phyloP scores from a whole-genome alignment of 2,797 vertebrate species.

The Sciaenops ocellatus region DNA sequence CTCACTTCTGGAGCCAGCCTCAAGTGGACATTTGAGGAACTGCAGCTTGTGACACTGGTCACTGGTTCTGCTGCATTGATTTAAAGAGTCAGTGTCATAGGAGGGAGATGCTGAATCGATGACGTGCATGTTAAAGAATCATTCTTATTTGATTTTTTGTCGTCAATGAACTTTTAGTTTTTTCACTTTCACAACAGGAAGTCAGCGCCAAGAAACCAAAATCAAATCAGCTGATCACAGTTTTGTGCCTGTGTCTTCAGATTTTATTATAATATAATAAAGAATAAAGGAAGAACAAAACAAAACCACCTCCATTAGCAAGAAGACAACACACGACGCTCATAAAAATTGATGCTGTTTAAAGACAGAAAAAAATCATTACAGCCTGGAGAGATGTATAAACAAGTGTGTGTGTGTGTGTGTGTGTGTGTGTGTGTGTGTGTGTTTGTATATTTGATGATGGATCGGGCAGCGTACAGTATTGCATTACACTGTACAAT shows the following conservation, averaged over 20 bases:
- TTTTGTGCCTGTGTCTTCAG: not conserved
- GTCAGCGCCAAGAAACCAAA: not conserved
- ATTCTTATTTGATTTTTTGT: too few species aligned
- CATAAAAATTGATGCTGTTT: conserved; percentile 3
- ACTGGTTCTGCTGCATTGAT: too few species aligned
- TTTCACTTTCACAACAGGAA: not conserved
- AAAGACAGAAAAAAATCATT: conserved; percentile 10
- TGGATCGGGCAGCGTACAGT: conserved; percentile 47
- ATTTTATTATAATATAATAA: not conserved
- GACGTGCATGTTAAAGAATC: too few species aligned
- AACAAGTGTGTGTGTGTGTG: conserved; percentile 18
- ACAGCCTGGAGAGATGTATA: not conserved
- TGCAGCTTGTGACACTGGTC: too few species aligned
- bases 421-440: conserved; percentile 5
- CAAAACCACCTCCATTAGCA: not conserved
- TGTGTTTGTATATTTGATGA: conserved; percentile 41
- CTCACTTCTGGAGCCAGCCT: too few species aligned
- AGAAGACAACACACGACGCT: conserved; percentile 17
- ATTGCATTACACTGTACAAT: conserved; percentile 54
- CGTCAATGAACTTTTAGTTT: not conserved
- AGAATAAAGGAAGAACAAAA: not conserved
- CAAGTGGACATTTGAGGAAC: too few species aligned
- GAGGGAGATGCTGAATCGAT: too few species aligned
- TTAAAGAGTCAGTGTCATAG: too few species aligned
- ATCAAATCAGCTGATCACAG: not conserved